Base-by-base conservation (phyloP, 2,888 invertebrate species). In the Nymphalis polychloros region DNA sequence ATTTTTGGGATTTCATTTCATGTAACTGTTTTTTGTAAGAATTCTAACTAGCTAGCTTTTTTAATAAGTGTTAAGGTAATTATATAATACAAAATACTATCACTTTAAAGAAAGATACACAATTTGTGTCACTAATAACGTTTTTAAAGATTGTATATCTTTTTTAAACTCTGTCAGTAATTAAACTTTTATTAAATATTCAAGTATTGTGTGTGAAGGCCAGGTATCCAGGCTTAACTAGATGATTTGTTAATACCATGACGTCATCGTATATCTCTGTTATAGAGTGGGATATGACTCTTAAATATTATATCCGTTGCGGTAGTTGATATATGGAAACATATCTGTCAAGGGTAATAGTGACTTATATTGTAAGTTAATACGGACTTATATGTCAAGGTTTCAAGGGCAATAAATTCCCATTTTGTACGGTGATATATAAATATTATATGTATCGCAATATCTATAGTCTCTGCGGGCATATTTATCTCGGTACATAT, bases 191-290 rank as follows among this genome's bases (percentile, higher is more conserved):
- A 13, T 41, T 41, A 41, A 41, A 13, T 62, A 63, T 23, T 66
- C 63, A 47, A 53, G 41, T 57, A 60, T 48, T 19, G 41, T 63
- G 46, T 53, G 27, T 66, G 49, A 59, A 59, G 60, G 59, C 52
- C 46, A 19, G 60, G 50, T 67, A 64, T 49, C 10, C 23, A 19
- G 48, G 23, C 48, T n/a, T 31, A 59, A 64, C 64, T 41, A 23
- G 41, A 64, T 64, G 64, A 59, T 64, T 49, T 64, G 46, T 59
- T 41, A 59, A 57, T 48, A 13, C 17, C 50, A 27, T 41, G 23
- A 64, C 48, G 64, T 64, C 59, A 59, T 31, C 47, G 17, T 20
- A 10, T 48, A 53, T 53, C 52, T 46, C 47, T 19, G 41, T 23
- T 47, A 41, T 41, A 41, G 27, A 20, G 35, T 49, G 31, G 20